Evolutionary conservation across 2,113 vertebrate genomes (phyloP).

Genomic region (Terrapene triunguis): DNA sequence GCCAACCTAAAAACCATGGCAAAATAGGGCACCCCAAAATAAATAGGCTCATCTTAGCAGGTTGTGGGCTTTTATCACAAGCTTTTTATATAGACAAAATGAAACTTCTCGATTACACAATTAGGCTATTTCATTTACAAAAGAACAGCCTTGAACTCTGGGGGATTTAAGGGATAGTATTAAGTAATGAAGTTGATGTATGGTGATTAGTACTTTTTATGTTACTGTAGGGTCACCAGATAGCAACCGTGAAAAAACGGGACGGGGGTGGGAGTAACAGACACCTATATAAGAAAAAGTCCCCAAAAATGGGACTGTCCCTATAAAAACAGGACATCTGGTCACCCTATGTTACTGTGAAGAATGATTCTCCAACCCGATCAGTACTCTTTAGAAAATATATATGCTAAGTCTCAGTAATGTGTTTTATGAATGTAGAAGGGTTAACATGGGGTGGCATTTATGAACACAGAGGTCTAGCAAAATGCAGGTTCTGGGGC

Average conservation of each 20-base stretch:
- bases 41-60: conserved; percentile 25
- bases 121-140: conserved; percentile 46
- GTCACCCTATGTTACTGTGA: not conserved
- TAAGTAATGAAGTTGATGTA: not conserved
- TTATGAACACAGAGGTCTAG: not conserved
- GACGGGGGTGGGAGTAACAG: too few species aligned
- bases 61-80: not conserved
- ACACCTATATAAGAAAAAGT: too few species aligned
- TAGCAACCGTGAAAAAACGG: too few species aligned
- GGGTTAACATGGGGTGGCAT: not conserved
- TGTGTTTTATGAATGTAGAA: not conserved
- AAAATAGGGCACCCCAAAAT: conserved; percentile 47
- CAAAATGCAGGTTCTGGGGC: not conserved
- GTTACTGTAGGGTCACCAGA: not conserved
- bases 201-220: not conserved
- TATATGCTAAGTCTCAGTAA: not conserved
- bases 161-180: not conserved
- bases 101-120: conserved; percentile 14
- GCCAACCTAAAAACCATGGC: conserved; percentile 14
- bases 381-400: not conserved
- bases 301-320: too few species aligned
- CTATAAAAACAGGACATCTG: too few species aligned
- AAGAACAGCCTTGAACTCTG: conserved; percentile 26
- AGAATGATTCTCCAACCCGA: not conserved
- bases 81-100: conserved; percentile 52